A percentile compares a stretch with the other conserved stretches of the same genome.
Evolutionary conservation across 1,140 invertebrate genomes (phyloP).

Genomic region (Oreohelix idahoensis): DNA sequence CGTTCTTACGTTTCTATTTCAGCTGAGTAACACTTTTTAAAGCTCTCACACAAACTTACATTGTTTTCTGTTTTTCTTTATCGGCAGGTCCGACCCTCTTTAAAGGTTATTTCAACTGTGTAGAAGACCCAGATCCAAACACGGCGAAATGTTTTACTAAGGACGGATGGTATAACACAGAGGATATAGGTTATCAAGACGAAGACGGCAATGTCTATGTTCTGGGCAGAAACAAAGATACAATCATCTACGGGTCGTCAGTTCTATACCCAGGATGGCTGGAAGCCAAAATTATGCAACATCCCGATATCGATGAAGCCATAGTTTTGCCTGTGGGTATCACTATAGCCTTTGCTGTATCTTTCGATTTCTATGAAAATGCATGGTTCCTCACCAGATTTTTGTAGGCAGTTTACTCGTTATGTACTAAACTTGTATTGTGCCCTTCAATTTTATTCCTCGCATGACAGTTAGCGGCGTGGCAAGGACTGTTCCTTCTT

Average conservation of each 20-base stretch:
- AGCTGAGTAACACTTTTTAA: no score
- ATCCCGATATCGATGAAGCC: slow-evolving; percentile 13
- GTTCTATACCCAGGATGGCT: neutral
- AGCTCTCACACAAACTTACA: no score
- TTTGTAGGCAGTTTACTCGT: neutral
- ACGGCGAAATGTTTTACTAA: slow-evolving; percentile 35
- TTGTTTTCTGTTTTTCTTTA: neutral
- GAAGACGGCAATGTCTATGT: slow-evolving; percentile 41
- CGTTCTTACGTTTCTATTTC: no score
- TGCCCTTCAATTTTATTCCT: no score
- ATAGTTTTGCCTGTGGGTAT: slow-evolving; percentile 7
- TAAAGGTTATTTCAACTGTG: slow-evolving; percentile 15
- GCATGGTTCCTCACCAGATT: neutral
- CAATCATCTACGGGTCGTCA: neutral
- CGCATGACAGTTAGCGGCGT: no score
- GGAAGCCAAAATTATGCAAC: slow-evolving; percentile 5
- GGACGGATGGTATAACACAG: slow-evolving; percentile 48
- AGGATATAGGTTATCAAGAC: slow-evolving; percentile 41
- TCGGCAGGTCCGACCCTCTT: neutral
- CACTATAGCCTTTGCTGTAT: no score
- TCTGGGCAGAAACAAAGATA: slow-evolving; percentile 35
- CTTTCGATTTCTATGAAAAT: no score
- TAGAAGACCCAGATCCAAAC: neutral
- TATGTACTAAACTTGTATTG: neutral
- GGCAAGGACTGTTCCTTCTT: no score